Evolutionary conservation across 2,888 invertebrate genomes (phyloP), one percentile per base, ranked within the genome.

Genomic region (Camptogramma bilineatum): DNA sequence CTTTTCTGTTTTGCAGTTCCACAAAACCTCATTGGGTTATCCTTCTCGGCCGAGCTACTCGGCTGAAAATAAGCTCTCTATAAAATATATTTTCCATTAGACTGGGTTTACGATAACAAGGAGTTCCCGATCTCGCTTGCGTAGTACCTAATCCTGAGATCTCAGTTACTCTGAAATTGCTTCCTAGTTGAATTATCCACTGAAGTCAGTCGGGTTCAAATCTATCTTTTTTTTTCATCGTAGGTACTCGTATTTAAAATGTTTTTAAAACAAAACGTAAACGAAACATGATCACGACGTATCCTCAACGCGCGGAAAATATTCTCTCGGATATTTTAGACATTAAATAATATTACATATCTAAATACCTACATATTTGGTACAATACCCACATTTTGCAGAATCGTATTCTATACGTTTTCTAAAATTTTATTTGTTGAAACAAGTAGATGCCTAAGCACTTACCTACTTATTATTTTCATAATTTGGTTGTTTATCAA

Each of bases 71-170:
- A 18, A 54, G 52, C 64, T 62, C 62, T 56, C 63, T 53, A 64
- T 64, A 64, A 69, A 66, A 69, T 59, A 55, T 42, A 56, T 62
- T 62, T 66, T 69, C 62, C 59, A 64, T 64, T 66, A 66, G 55
- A 21, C 47, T 19, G 55, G 52, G 46, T 50, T 61, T 58, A 56
- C 62, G 55, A 68, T 62, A 66, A 52, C 52, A 52, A 61, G 24
- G 46, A 64, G 58, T 59, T 66, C 46, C 34, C 16, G 28, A 64
- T 55, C 52, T 62, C 48, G 31, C 51, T 53, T 60, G 54, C 56
- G 34, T 34, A 10, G 13, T 39, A 13, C 13, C 34, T 39, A 64
- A 64, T 64, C 64, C 48, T 10, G 52, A 8, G 58, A 59, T 52
- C 42, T 44, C 5, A 52, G 31, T 17, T 44, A 3, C 16, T 42